Percentiles rank a stretch among this genome's conserved stretches.
phyloP scores from a whole-genome alignment of 1,140 invertebrate genomes.

The Acromyrmex heyeri region DNA sequence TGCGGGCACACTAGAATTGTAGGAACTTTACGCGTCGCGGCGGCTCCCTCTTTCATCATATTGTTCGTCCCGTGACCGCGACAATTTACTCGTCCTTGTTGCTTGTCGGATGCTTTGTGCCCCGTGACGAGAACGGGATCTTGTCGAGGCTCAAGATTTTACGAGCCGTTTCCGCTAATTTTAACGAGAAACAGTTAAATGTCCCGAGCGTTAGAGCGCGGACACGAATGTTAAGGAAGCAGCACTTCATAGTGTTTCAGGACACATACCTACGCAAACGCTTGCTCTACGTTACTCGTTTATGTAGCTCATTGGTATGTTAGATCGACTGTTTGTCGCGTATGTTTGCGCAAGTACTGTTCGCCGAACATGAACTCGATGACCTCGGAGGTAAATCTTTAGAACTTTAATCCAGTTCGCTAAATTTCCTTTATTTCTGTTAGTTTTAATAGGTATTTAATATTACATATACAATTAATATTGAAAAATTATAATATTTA shows the following conservation, averaged over 20 bases:
- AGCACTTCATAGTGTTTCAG: conserved; percentile 35
- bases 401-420: neutral
- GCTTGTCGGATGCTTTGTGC: conserved; percentile 34
- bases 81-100: conserved; percentile 70
- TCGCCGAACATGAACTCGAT: conserved; percentile 9
- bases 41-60: conserved; percentile 52
- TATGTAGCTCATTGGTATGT: conserved; percentile 54
- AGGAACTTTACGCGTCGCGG: conserved; percentile 61
- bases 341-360: conserved; percentile 20
- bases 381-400: neutral
- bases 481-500: too few relatives aligned
- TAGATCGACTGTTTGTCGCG: neutral
- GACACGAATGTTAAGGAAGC: conserved; percentile 53
- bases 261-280: conserved; percentile 7
- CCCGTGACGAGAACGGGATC: conserved; percentile 61
- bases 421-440: neutral
- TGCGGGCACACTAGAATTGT: conserved; percentile 36
- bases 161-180: conserved; percentile 63
- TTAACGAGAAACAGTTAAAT: conserved; percentile 67
- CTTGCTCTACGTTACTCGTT: neutral
- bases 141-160: conserved; percentile 33
- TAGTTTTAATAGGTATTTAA: neutral
- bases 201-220: conserved; percentile 34
- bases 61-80: conserved; percentile 70
- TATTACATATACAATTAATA: neutral